Percentiles rank a stretch among this genome's conserved stretches.
Evolutionary conservation across 2,113 vertebrate genomes (phyloP).

Genomic region (Raja brachyura): DNA sequence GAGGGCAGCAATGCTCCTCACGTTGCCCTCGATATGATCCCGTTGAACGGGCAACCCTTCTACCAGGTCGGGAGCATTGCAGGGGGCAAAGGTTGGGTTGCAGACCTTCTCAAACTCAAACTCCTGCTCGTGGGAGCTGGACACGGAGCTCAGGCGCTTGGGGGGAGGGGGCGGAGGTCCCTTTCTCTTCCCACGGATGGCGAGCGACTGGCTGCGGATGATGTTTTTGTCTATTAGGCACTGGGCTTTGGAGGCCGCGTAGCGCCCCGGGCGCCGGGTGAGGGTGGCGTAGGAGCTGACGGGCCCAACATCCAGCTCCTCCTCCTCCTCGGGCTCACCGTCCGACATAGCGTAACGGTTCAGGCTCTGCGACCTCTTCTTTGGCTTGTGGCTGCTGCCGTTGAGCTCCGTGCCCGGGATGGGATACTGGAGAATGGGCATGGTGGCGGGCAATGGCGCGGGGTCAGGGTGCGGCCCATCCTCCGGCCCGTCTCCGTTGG

Average conservation of each 20-base stretch:
- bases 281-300: conserved; percentile 80
- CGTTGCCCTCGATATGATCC: conserved; percentile 40
- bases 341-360: conserved; percentile 76
- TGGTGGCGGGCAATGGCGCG: background rate
- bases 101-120: conserved; percentile 21
- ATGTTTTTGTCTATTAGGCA: conserved; percentile 49
- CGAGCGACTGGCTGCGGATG: conserved; percentile 68
- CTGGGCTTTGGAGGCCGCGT: conserved; percentile 49
- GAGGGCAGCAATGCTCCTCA: conserved; percentile 53
- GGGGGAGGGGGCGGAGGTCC: conserved; percentile 57
- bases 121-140: conserved; percentile 43
- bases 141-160: conserved; percentile 68
- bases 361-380: conserved; percentile 70
- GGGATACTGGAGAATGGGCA: background rate
- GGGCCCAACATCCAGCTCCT: conserved; percentile 56
- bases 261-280: conserved; percentile 62
- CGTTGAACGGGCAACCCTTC: background rate
- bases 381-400: conserved; percentile 48
- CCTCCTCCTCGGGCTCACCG: conserved; percentile 68
- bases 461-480: background rate
- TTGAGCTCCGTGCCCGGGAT: conserved; percentile 42
- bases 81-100: conserved; percentile 42
- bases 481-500: background rate
- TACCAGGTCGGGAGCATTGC: conserved; percentile 40
- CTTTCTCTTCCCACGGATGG: conserved; percentile 70